phyloP scores from a whole-genome alignment of 2,797 vertebrate genomes.

The Alauda arvensis region DNA sequence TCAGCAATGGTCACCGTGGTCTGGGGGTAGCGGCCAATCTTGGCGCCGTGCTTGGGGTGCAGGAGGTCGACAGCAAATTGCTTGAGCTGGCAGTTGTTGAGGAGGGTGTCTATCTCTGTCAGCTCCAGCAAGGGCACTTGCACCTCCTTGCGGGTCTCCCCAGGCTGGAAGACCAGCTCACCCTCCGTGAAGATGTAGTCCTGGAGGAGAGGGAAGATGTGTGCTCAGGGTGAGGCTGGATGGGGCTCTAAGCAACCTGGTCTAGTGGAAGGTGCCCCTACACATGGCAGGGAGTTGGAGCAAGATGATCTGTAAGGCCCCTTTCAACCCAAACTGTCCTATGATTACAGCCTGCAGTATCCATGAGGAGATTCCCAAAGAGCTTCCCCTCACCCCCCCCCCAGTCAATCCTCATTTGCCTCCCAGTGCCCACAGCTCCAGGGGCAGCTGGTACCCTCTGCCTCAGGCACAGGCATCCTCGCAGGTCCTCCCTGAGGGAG shows the following conservation, averaged over 20 bases:
- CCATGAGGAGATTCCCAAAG: neutral
- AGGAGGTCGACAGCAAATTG: constrained; percentile 90
- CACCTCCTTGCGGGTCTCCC: constrained; percentile 87
- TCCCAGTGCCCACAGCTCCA: neutral
- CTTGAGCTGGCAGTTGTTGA: constrained; percentile 82
- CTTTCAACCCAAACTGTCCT: neutral
- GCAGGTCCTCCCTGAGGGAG: neutral
- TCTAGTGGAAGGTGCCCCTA: neutral
- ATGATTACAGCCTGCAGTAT: neutral
- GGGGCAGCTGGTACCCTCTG: neutral
- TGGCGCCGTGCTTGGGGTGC: constrained; percentile 87
- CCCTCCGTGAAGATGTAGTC: constrained; percentile 87
- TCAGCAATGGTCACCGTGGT: constrained; percentile 88
- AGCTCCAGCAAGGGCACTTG: constrained; percentile 87
- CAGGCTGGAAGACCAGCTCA: constrained; percentile 82
- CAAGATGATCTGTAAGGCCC: neutral
- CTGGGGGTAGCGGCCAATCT: constrained; percentile 85
- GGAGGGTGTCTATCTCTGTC: constrained; percentile 82
- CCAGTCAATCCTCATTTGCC: neutral
- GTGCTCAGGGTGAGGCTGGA: neutral
- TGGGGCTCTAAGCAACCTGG: neutral
- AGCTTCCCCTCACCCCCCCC: neutral
- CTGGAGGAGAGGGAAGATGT: constrained; percentile 57
- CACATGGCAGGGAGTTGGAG: neutral
- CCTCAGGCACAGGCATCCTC: neutral